Conservation (phyloP, 1,140 invertebrate genomes). For the Oryctes rhinoceros region DNA sequence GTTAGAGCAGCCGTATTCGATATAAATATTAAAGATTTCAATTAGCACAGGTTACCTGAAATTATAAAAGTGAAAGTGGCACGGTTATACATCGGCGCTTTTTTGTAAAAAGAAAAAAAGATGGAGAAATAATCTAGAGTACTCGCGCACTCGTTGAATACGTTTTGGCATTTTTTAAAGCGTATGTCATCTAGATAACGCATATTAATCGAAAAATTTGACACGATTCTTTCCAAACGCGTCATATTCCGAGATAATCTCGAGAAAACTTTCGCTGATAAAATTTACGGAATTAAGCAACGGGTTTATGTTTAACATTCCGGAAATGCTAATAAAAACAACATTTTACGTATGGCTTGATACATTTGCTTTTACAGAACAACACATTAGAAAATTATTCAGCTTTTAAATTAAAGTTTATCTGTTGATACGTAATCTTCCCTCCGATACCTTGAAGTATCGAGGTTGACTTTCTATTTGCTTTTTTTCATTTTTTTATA, state of each 20-base stretch:
- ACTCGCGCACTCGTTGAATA: background rate
- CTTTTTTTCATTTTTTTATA: too few relatives aligned
- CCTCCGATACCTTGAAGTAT: too few relatives aligned
- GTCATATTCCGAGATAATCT: background rate
- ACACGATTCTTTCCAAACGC: background rate
- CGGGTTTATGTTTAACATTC: too few relatives aligned
- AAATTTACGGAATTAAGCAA: background rate
- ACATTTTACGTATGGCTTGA: too few relatives aligned
- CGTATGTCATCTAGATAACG: background rate
- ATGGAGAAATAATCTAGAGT: background rate
- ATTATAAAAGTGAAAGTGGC: conserved; percentile 18
- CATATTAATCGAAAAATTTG: background rate
- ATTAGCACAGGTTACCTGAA: background rate
- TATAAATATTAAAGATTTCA: background rate
- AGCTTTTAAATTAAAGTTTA: too few relatives aligned
- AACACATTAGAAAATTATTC: too few relatives aligned
- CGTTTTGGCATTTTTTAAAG: background rate
- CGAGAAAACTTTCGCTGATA: background rate
- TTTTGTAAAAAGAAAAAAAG: conserved; percentile 8
- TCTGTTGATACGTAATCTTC: too few relatives aligned
- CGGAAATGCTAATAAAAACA: too few relatives aligned
- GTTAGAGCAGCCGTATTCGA: background rate
- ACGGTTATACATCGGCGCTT: background rate
- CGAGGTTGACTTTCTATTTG: too few relatives aligned
- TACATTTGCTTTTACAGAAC: too few relatives aligned